Conservation (phyloP, 1,140 invertebrate genomes). For the Cataglyphis hispanica region DNA sequence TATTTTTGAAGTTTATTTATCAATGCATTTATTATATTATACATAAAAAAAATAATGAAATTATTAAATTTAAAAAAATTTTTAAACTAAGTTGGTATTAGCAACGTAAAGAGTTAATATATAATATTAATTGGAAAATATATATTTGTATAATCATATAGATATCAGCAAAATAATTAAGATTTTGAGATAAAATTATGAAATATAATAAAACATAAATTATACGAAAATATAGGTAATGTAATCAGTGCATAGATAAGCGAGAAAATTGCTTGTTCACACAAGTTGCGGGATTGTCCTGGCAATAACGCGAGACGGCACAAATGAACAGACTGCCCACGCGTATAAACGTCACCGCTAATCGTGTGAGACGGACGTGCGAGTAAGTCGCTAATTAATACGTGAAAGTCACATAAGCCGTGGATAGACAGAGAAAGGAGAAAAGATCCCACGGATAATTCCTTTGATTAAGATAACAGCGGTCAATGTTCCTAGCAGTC, state of each 20-base stretch:
- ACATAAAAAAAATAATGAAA: no score
- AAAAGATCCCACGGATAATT: slow-evolving; percentile 69
- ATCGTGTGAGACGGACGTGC: slow-evolving; percentile 35
- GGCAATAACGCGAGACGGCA: slow-evolving; percentile 24
- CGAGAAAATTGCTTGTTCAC: slow-evolving; percentile 4
- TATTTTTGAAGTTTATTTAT: no score
- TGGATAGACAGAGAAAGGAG: slow-evolving; percentile 54
- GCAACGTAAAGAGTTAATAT: no score
- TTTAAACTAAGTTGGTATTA: no score
- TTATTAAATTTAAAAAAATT: no score
- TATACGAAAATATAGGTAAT: not conserved
- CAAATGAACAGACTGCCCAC: slow-evolving; percentile 60
- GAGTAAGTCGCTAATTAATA: slow-evolving; percentile 77
- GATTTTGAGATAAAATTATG: slow-evolving; percentile 1
- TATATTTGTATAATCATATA: not conserved
- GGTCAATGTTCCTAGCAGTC: slow-evolving; percentile 39
- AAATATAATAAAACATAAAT: not conserved
- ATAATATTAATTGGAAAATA: not conserved
- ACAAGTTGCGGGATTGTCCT: not conserved
- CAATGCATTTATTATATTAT: no score
- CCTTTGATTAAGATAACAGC: slow-evolving; percentile 70
- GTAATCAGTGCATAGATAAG: not conserved
- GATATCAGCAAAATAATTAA: not conserved
- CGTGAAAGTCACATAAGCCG: slow-evolving; percentile 77
- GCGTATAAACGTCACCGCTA: slow-evolving; percentile 50